Conservation (phyloP, 2,797 vertebrate genomes). For the Pangasius macronema region DNA sequence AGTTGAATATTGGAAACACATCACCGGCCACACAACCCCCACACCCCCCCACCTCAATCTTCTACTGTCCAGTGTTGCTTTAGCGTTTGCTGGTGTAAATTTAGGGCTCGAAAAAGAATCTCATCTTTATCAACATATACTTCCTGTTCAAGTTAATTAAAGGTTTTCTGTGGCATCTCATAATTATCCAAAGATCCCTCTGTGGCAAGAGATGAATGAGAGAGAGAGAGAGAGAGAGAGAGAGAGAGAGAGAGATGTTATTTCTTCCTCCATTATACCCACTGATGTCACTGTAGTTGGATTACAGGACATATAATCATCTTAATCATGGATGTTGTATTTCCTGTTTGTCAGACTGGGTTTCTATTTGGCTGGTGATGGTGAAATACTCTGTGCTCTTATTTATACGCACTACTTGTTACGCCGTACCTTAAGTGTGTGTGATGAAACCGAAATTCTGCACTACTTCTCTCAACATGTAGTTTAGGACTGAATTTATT, state of each 20-base stretch:
- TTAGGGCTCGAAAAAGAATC: neutral
- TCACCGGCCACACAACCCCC: neutral
- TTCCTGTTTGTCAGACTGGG: neutral
- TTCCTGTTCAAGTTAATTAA: constrained; percentile 70
- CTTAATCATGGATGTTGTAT: neutral
- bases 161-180: constrained; percentile 63
- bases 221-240: neutral
- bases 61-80: neutral
- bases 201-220: neutral
- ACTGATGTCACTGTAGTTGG: neutral
- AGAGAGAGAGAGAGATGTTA: neutral
- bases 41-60: too few species aligned
- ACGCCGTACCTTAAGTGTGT: neutral
- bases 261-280: neutral
- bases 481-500: neutral
- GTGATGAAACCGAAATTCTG: neutral
- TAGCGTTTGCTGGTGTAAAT: neutral
- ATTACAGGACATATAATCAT: neutral
- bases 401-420: neutral
- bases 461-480: neutral
- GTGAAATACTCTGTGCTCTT: neutral
- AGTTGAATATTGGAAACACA: neutral
- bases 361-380: neutral
- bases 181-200: constrained; percentile 7
- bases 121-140: neutral